Evolutionary conservation across 2,888 invertebrate species (phyloP).

Genomic region (Steinernema scapterisci): DNA sequence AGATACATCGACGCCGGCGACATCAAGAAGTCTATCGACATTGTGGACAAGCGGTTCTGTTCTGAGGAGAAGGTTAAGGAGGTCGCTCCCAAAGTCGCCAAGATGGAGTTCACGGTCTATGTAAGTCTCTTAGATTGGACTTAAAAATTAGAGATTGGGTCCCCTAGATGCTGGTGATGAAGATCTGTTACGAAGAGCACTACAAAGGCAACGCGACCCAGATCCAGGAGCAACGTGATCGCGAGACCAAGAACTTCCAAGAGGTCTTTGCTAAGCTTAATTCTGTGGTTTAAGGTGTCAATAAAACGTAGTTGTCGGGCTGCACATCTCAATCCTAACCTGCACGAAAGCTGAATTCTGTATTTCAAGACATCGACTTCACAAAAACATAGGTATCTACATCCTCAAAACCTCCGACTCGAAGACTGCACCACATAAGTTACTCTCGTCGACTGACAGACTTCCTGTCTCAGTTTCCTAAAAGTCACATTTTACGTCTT

Average conservation of each 20-base stretch:
- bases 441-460: neutral
- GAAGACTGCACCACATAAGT: too few relatives aligned
- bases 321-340: too few relatives aligned
- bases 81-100: neutral
- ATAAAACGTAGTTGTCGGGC: neutral
- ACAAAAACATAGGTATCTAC: too few relatives aligned
- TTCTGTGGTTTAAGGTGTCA: neutral
- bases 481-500: neutral
- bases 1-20: neutral
- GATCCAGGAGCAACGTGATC: neutral
- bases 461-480: neutral
- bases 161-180: constrained; percentile 14
- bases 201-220: constrained; percentile 1
- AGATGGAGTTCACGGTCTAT: constrained; percentile 17
- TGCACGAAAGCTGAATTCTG: too few relatives aligned
- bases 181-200: constrained; percentile 25
- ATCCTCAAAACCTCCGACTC: too few relatives aligned
- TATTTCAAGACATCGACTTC: too few relatives aligned
- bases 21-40: neutral
- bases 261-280: neutral
- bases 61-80: neutral
- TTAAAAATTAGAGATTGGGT: neutral
- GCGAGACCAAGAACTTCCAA: neutral
- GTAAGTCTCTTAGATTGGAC: neutral
- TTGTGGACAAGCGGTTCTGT: constrained; percentile 7